Evolutionary conservation across 2,113 vertebrate genomes (phyloP).

Genomic region (Chloroceryle aenea): DNA sequence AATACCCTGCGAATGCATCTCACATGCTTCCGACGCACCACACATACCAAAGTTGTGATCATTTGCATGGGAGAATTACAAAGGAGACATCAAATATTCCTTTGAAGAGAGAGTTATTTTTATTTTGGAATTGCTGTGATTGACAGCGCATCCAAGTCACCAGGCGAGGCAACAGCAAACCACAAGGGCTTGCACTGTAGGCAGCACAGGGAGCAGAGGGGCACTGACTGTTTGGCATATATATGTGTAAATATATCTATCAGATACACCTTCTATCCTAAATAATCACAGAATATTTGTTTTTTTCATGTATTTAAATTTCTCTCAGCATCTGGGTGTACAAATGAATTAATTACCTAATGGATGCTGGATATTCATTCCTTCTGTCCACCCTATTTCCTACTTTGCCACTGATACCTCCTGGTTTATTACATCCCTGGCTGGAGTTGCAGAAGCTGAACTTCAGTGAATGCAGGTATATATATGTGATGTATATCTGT

Average conservation of each 20-base stretch:
- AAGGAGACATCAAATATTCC: slow-evolving; percentile 32
- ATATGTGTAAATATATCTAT: no score
- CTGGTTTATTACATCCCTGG: neutral
- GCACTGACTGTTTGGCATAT: neutral
- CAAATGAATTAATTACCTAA: neutral
- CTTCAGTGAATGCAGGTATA: neutral
- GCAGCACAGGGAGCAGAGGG: neutral
- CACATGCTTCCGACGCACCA: neutral
- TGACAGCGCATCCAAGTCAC: slow-evolving; percentile 10
- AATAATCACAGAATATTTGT: neutral
- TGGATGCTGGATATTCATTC: neutral
- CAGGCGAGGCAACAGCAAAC: neutral
- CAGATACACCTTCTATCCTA: neutral
- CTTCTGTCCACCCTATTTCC: neutral
- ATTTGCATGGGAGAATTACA: slow-evolving; percentile 48
- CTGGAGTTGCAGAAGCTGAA: neutral
- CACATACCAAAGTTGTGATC: neutral
- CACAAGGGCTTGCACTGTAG: neutral
- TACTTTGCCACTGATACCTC: neutral
- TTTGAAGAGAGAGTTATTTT: slow-evolving; percentile 43
- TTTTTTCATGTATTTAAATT: neutral
- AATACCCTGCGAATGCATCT: neutral
- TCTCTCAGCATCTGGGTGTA: neutral
- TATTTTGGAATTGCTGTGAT: slow-evolving; percentile 26
- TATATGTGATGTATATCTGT: no score